Evolutionary conservation across 2,113 vertebrate genomes (phyloP), one percentile per base, ranked within the genome.

Genomic region (Tragelaphus strepsiceros): DNA sequence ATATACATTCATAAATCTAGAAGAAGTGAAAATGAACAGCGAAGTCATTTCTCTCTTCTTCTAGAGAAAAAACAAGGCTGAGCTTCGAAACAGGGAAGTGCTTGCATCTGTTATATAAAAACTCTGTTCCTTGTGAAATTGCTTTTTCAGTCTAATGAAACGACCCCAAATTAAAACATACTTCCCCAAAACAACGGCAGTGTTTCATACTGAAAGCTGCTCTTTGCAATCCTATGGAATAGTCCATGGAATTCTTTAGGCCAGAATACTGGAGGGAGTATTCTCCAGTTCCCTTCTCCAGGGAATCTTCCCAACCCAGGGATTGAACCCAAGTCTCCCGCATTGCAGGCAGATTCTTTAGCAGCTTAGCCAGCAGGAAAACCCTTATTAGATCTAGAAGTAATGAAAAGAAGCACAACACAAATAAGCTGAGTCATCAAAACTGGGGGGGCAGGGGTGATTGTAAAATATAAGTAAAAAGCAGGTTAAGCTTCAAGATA

Each of bases 21-120:
- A 88, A 56, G 35, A 87, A 77, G 58, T 61, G n/a, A 96, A 97
- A 94, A 84, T 84, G 71, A 87, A 49, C 10, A 93, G 59, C 35
- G 4, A 92, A 91, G 67, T 94, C 51, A 93, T 9, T 71, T 71
- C 19, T 71, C n/a, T 71, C n/a, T 39, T 71, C n/a, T 39, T 71
- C 67, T 71, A 12, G 67, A 90, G 54, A 30, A 39, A 88, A 94
- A 91, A 74, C 11, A 82, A 82, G 96, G 59, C 28, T 35, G 43
- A 91, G 8, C 43, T 59, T 43, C 26, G 51, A 53, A 30, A 71
- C 8, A 90, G 14, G n/a, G 32, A 35, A 80, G 13, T 13, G 28
- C 61, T 87, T 91, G 35, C n/a, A 46, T 49, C 26, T 96, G 17
- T 88, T 64, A 53, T 30, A 59, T 12, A 74, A 94, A 83, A 84